phyloP scores from a whole-genome alignment of 2,888 invertebrate species.

The Anaspis maculata region DNA sequence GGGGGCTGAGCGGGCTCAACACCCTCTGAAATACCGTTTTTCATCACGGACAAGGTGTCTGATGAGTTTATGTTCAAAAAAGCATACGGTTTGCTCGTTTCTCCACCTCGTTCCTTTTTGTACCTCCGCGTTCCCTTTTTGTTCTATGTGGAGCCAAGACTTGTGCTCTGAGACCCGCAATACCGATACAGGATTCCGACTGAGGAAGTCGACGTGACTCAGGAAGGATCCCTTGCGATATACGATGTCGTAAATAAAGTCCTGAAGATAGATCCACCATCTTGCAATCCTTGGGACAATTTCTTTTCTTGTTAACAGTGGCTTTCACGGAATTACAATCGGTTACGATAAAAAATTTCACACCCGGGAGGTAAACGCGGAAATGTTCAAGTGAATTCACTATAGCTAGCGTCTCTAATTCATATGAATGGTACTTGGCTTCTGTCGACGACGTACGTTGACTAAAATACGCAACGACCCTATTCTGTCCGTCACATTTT shows the following conservation, averaged over 20 bases:
- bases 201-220: slow-evolving; percentile 10
- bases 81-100: too few relatives aligned
- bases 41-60: too few relatives aligned
- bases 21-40: too few relatives aligned
- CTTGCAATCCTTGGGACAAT: slow-evolving; percentile 7
- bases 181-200: slow-evolving; percentile 8
- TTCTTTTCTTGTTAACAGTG: slow-evolving; percentile 10
- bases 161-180: neutral
- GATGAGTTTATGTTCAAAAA: too few relatives aligned
- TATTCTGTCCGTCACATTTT: slow-evolving; percentile 16
- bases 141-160: slow-evolving; percentile 5
- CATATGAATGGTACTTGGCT: too few relatives aligned
- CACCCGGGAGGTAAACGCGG: slow-evolving; percentile 21
- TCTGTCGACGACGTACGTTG: slow-evolving; percentile 21
- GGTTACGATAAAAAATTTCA: slow-evolving; percentile 20
- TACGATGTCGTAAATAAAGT: slow-evolving; percentile 5
- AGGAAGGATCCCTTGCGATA: slow-evolving; percentile 5
- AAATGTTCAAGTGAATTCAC: slow-evolving; percentile 23
- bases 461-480: slow-evolving; percentile 9
- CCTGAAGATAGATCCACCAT: slow-evolving; percentile 12
- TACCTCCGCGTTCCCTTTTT: slow-evolving; percentile 6
- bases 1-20: too few relatives aligned
- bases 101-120: too few relatives aligned
- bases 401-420: too few relatives aligned
- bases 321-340: slow-evolving; percentile 28